Percentiles rank a stretch among this genome's conserved stretches.
Evolutionary conservation across 2,888 invertebrate species (phyloP).

Genomic region (Vandiemenella viatica): DNA sequence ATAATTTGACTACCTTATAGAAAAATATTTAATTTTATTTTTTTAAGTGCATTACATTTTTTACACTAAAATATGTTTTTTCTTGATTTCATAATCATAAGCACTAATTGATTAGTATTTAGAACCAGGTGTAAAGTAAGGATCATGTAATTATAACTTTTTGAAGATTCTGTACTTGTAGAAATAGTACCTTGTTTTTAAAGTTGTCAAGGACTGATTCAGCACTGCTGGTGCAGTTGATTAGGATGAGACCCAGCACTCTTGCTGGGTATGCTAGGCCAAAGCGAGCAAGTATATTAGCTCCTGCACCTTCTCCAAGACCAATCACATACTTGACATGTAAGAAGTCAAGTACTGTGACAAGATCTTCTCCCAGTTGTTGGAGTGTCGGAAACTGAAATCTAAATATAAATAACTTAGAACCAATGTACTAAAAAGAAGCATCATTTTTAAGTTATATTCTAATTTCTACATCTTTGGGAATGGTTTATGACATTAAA

Average conservation of each 20-base stretch:
- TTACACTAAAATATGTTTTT: too few relatives aligned
- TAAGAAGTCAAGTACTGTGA: slow-evolving; percentile 65
- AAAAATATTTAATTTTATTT: too few relatives aligned
- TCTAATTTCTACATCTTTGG: neutral
- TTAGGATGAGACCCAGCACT: slow-evolving; percentile 62
- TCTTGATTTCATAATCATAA: too few relatives aligned
- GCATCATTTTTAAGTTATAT: neutral
- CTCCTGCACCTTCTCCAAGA: slow-evolving; percentile 76
- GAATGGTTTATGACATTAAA: too few relatives aligned
- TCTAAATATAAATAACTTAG: slow-evolving; percentile 29
- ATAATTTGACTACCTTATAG: too few relatives aligned
- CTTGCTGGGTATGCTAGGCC: slow-evolving; percentile 67
- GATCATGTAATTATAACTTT: too few relatives aligned
- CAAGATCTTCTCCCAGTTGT: slow-evolving; percentile 64
- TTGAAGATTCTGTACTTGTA: too few relatives aligned
- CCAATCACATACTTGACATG: slow-evolving; percentile 73
- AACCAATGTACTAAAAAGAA: neutral
- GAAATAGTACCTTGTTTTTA: slow-evolving; percentile 61
- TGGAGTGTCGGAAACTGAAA: slow-evolving; percentile 71
- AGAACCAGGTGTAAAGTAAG: too few relatives aligned
- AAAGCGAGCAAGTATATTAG: slow-evolving; percentile 71
- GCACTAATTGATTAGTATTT: too few relatives aligned
- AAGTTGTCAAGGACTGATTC: slow-evolving; percentile 76
- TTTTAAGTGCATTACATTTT: too few relatives aligned
- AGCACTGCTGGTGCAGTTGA: slow-evolving; percentile 76